These are phyloP conservation scores for Aspidapion aeneum DNA, from an alignment of 2,888 invertebrate species.

Conservation along the genomic window DNA sequence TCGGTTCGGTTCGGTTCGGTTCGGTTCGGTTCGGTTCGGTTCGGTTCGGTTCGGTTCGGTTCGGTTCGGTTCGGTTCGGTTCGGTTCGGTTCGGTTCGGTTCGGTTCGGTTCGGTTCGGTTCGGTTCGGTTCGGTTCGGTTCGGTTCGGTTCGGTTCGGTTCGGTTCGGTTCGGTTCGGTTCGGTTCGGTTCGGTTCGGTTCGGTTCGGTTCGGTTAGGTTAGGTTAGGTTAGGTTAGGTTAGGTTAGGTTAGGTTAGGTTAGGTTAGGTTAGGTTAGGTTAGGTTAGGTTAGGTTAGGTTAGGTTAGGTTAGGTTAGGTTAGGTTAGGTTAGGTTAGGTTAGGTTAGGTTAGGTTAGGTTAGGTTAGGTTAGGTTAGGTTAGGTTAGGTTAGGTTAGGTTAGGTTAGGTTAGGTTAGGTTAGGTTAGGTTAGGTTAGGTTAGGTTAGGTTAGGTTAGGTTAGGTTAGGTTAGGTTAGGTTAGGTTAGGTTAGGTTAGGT, in stretches of 20 bases:
- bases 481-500: too few relatives aligned
- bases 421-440: too few relatives aligned
- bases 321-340: slow-evolving; percentile 19
- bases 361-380: too few relatives aligned
- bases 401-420: too few relatives aligned
- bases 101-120: slow-evolving; percentile 12
- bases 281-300: slow-evolving; percentile 21
- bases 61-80: not conserved
- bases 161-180: slow-evolving; percentile 18
- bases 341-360: slow-evolving; percentile 11
- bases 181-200: slow-evolving; percentile 19
- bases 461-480: too few relatives aligned
- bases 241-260: slow-evolving; percentile 21
- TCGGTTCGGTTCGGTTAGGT: too few relatives aligned
- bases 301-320: slow-evolving; percentile 24
- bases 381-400: too few relatives aligned
- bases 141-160: not conserved
- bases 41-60: not conserved
- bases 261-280: slow-evolving; percentile 23
- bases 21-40: slow-evolving; percentile 6
- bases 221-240: too few relatives aligned
- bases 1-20: slow-evolving; percentile 3
- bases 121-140: slow-evolving; percentile 1
- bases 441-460: too few relatives aligned
- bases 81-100: not conserved